Conservation (phyloP, 1,140 invertebrate genomes). For the Drosophila simulans region DNA sequence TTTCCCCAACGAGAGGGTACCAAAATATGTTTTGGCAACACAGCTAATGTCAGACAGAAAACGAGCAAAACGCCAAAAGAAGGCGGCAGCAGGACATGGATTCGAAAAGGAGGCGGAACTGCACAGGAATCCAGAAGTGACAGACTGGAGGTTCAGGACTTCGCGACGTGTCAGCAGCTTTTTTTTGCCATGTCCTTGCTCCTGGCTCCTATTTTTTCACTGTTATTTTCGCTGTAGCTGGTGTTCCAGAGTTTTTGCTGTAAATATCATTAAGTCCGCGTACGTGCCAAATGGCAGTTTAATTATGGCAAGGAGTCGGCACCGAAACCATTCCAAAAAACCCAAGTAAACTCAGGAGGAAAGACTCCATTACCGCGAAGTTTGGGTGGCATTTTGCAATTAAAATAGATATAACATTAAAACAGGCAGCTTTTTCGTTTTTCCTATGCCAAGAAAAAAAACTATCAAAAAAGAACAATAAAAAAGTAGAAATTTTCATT, state of each 20-base stretch:
- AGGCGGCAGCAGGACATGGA: conserved; percentile 7
- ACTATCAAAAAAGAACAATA: conserved; percentile 30
- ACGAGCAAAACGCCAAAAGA: neutral
- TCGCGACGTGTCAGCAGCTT: conserved; percentile 50
- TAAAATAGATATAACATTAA: conserved; percentile 51
- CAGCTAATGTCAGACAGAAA: conserved; percentile 14
- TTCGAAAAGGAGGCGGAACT: conserved; percentile 1
- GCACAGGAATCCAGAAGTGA: conserved; percentile 28
- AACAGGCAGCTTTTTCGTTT: conserved; percentile 10
- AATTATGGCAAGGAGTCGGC: conserved; percentile 58
- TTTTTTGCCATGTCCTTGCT: conserved; percentile 31
- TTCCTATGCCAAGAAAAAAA: neutral
- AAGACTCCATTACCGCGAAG: conserved; percentile 36
- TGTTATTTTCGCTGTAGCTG: conserved; percentile 18
- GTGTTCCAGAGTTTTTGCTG: conserved; percentile 55
- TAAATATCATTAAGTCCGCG: conserved; percentile 73
- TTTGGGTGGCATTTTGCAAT: conserved; percentile 47
- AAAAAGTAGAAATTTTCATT: conserved; percentile 49
- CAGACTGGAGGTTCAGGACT: conserved; percentile 26
- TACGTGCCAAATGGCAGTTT: conserved; percentile 77
- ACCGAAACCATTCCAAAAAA: conserved; percentile 19
- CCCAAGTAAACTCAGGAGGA: conserved; percentile 23
- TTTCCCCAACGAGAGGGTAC: neutral
- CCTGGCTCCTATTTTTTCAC: conserved; percentile 5
- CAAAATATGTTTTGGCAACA: conserved; percentile 31